Base-by-base conservation (phyloP, 2,113 vertebrate species). In the Nicator chloris region DNA sequence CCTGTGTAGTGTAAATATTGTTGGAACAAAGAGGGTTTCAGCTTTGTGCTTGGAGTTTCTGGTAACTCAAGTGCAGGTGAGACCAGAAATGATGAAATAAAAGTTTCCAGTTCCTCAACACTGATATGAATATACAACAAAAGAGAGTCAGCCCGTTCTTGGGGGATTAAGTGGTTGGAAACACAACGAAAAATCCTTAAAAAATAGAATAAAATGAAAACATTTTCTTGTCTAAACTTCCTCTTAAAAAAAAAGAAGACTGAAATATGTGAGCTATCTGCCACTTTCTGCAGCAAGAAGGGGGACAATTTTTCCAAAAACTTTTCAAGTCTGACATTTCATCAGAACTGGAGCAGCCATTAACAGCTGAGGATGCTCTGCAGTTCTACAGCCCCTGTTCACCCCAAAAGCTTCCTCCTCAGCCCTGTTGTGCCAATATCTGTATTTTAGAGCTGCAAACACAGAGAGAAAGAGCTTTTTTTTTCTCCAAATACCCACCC, bases 401-500 rank as follows among this genome's bases (percentile, higher is more conserved):
- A 20, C 14, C 42, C 11, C 28, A 14, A 47, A 78, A 15, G 4
- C n/a, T 81, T 30, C 47, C 28, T 40, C 7, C 16, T 54, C 2
- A 1, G 51, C n/a, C 75, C n/a, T 27, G 6, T 11, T 35, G 30
- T 45, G 26, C 11, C 53, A 23, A 11, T 33, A 31, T 61, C 31
- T 57, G 13, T 47, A 2, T 39, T 82, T 76, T 5, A 42, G 39
- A 42, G 13, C 30, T 6, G 19, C 30, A 70, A 63, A 63, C 28
- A 13, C 10, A 28, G 19, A 15, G 6, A 64, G 17, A 86, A 64
- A 35, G 40, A 49, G 23, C 1, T 15, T 15, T 3, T 13, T 12
- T 3, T 93, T 63, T 33, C 31, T 35, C 61, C 3, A 1, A 60
- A 70, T 11, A 33, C 3, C 30, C 6, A 0, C 1, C 14, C 9